Evolutionary conservation across 2,888 invertebrate species (phyloP).

Genomic region (Harpalus rufipes): DNA sequence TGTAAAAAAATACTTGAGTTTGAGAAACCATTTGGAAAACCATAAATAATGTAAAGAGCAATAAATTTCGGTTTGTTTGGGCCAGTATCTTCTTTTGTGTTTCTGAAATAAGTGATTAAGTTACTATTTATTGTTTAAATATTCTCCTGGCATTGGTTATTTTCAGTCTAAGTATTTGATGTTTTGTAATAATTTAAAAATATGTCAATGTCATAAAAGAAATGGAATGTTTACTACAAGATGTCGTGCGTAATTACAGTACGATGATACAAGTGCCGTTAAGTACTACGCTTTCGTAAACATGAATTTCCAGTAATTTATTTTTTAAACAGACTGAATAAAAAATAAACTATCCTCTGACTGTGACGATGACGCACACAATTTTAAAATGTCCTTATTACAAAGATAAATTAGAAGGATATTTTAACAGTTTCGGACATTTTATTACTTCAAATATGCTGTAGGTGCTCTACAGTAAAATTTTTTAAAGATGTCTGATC

Average conservation of each 20-base stretch:
- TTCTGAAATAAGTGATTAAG: too few relatives aligned
- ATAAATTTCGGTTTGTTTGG: too few relatives aligned
- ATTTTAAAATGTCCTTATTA: not conserved
- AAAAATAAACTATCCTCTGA: conserved; percentile 42
- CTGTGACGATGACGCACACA: not conserved
- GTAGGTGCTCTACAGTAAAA: too few relatives aligned
- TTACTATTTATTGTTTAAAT: too few relatives aligned
- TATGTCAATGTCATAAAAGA: conserved; percentile 30
- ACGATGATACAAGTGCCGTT: conserved; percentile 35
- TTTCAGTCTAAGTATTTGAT: not conserved
- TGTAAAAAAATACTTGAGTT: too few relatives aligned
- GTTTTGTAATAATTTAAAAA: conserved; percentile 18
- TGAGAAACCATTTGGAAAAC: too few relatives aligned
- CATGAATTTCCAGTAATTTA: conserved; percentile 43
- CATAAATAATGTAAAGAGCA: too few relatives aligned
- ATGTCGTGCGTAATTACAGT: conserved; percentile 32
- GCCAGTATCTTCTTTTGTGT: too few relatives aligned
- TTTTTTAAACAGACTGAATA: conserved; percentile 43
- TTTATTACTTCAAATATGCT: too few relatives aligned
- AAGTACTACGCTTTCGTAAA: conserved; percentile 52
- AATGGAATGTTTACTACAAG: conserved; percentile 1
- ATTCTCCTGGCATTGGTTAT: not conserved
- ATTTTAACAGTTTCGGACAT: too few relatives aligned
- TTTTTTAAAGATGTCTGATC: too few relatives aligned
- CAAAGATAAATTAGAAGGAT: not conserved